These are phyloP conservation scores for Syrista parreyssii DNA, from an alignment of 2,888 invertebrate genomes.

Conservation along the genomic window DNA sequence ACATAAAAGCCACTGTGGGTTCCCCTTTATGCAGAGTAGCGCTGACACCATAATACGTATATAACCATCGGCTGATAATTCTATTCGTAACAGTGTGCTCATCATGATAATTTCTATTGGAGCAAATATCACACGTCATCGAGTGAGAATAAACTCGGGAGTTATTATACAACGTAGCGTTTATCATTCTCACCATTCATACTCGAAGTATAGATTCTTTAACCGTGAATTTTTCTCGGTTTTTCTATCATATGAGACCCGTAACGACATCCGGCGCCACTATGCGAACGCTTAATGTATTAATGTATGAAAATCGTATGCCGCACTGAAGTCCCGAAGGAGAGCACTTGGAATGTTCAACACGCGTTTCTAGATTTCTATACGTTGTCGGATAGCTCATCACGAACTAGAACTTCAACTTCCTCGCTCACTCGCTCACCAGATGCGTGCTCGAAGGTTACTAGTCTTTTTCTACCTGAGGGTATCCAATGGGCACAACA, in stretches of 20 bases:
- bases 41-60: background rate
- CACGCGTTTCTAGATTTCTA: background rate
- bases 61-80: slow-evolving; percentile 26
- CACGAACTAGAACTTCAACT: background rate
- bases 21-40: background rate
- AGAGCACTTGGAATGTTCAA: background rate
- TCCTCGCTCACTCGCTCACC: slow-evolving; percentile 44
- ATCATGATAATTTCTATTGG: slow-evolving; percentile 22
- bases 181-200: slow-evolving; percentile 25
- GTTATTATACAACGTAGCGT: slow-evolving; percentile 42
- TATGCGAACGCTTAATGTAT: background rate
- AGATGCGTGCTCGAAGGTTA: slow-evolving; percentile 47
- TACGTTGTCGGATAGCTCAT: background rate
- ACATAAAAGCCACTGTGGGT: background rate
- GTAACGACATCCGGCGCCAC: background rate
- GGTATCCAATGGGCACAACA: slow-evolving; percentile 52
- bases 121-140: slow-evolving; percentile 15
- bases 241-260: background rate
- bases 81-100: slow-evolving; percentile 27
- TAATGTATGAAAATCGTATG: background rate
- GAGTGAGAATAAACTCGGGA: slow-evolving; percentile 10
- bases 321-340: background rate
- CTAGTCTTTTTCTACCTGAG: slow-evolving; percentile 55
- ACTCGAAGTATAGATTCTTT: background rate
- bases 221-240: background rate